phyloP scores from a whole-genome alignment of 1,140 invertebrate species.

The Drosophila kanapiae region DNA sequence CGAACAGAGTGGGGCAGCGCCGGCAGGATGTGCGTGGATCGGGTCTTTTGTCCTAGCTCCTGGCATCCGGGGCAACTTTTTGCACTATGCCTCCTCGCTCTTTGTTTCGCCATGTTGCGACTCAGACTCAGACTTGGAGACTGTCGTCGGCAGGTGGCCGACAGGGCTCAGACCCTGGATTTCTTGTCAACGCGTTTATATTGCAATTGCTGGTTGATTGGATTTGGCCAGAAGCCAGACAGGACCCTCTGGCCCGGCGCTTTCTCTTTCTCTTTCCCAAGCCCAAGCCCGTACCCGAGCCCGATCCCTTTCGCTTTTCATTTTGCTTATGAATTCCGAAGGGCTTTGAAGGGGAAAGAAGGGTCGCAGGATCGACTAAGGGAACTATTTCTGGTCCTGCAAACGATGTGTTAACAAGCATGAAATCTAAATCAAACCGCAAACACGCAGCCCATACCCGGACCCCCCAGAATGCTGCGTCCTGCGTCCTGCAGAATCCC shows the following conservation, averaged over 20 bases:
- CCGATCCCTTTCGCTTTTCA: constrained; percentile 51
- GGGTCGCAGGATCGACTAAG: background rate
- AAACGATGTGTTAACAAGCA: constrained; percentile 69
- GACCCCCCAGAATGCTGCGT: background rate
- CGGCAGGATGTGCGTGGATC: background rate
- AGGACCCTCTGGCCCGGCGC: constrained; percentile 7
- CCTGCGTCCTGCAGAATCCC: constrained; percentile 30
- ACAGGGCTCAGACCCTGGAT: constrained; percentile 14
- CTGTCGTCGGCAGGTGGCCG: constrained; percentile 24
- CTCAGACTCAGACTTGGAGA: constrained; percentile 1
- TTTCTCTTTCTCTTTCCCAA: background rate
- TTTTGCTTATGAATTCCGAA: constrained; percentile 52
- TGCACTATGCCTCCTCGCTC: background rate
- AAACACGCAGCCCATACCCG: constrained; percentile 52
- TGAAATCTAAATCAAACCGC: constrained; percentile 68
- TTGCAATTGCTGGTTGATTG: constrained; percentile 63
- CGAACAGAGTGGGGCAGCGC: background rate
- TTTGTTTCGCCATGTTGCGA: constrained; percentile 9
- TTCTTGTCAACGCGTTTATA: constrained; percentile 58
- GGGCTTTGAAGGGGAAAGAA: background rate
- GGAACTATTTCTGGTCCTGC: constrained; percentile 47
- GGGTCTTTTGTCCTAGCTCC: constrained; percentile 39
- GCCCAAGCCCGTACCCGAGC: background rate
- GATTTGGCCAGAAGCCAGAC: constrained; percentile 54
- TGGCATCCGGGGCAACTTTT: constrained; percentile 35